Evolutionary conservation across 2,888 invertebrate species (phyloP).

Genomic region (Diarsia rubi): DNA sequence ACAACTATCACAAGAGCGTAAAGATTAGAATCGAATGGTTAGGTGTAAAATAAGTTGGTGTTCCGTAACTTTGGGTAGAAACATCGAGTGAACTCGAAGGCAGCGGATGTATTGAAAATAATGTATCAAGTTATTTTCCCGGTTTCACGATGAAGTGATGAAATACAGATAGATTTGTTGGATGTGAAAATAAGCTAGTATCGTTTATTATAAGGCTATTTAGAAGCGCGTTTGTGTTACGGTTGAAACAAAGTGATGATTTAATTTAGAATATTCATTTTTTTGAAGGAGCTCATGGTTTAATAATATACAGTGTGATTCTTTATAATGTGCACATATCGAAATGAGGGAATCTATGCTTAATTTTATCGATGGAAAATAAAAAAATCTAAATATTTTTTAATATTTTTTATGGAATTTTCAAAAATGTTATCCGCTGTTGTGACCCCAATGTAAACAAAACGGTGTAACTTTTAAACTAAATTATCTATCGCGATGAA

Average conservation of each 20-base stretch:
- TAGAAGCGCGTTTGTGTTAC: background rate
- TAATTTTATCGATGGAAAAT: too few relatives aligned
- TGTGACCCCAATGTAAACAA: too few relatives aligned
- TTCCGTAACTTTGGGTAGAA: conserved; percentile 59
- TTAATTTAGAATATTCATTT: background rate
- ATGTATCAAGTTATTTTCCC: conserved; percentile 52
- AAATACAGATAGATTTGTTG: conserved; percentile 45
- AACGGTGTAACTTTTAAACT: too few relatives aligned
- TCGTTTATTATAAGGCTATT: conserved; percentile 16
- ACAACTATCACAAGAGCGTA: background rate
- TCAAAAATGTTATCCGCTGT: too few relatives aligned
- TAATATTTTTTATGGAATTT: too few relatives aligned
- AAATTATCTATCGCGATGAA: too few relatives aligned
- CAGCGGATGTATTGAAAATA: conserved; percentile 58
- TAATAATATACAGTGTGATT: too few relatives aligned
- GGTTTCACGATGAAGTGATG: conserved; percentile 47
- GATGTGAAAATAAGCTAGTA: conserved; percentile 33
- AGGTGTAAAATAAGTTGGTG: conserved; percentile 12
- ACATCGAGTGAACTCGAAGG: conserved; percentile 57
- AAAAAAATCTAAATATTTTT: too few relatives aligned
- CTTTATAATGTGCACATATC: too few relatives aligned
- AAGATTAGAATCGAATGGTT: background rate
- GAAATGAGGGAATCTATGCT: too few relatives aligned
- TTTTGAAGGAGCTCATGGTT: too few relatives aligned
- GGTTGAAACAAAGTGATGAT: background rate